Evolutionary conservation across 2,888 invertebrate genomes (phyloP).

Genomic region (Rosalia funebris): DNA sequence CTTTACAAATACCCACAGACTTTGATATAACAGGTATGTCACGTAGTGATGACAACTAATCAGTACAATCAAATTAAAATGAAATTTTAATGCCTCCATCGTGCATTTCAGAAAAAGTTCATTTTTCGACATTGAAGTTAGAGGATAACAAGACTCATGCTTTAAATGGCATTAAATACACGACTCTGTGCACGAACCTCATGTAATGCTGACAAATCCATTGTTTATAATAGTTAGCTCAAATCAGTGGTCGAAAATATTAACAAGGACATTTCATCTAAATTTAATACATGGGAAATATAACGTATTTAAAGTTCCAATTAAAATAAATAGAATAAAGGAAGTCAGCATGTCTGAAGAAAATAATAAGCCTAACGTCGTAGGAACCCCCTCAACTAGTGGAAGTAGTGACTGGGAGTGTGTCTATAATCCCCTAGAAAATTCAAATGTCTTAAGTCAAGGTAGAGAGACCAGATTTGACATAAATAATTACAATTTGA

Average conservation of each 20-base stretch:
- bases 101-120: neutral
- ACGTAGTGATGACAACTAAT: too few relatives aligned
- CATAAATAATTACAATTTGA: neutral
- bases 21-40: too few relatives aligned
- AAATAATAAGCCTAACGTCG: neutral
- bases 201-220: constrained; percentile 8
- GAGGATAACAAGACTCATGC: too few relatives aligned
- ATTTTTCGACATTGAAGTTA: too few relatives aligned
- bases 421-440: neutral
- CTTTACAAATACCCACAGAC: too few relatives aligned
- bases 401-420: neutral
- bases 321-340: neutral
- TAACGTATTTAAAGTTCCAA: neutral
- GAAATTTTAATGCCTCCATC: too few relatives aligned
- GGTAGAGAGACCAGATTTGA: neutral
- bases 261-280: constrained; percentile 7
- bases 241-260: constrained; percentile 14
- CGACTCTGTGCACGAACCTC: neutral
- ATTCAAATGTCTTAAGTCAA: neutral
- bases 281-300: constrained; percentile 2
- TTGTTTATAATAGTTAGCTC: neutral
- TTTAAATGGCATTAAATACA: constrained; percentile 5
- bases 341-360: constrained; percentile 3
- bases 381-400: constrained; percentile 18
- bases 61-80: too few relatives aligned